Conservation (phyloP, 2,888 invertebrate species). For the Deilephila elpenor region DNA sequence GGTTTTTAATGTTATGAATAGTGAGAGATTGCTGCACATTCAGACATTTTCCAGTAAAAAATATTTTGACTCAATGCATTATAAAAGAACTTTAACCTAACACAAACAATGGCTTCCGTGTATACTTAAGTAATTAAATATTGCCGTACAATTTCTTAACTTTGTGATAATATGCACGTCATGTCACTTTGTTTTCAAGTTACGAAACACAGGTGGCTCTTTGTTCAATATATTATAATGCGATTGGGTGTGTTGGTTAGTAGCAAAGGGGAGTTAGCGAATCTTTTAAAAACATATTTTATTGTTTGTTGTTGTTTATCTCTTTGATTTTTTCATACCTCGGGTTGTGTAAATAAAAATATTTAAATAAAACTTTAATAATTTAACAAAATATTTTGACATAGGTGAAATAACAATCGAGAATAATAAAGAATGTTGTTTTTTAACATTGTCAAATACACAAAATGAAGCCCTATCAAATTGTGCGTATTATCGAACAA, state of each 20-base stretch:
- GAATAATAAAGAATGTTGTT: no score
- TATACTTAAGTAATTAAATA: not conserved
- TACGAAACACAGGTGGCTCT: constrained; percentile 27
- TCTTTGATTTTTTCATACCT: no score
- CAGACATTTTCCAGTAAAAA: no score
- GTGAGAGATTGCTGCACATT: no score
- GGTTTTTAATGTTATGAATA: no score
- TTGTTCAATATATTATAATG: constrained; percentile 11
- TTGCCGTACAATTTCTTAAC: not conserved
- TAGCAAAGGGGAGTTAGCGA: not conserved
- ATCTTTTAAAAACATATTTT: not conserved
- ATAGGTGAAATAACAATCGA: no score
- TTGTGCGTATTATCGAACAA: not conserved
- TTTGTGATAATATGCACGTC: not conserved
- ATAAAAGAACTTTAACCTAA: not conserved
- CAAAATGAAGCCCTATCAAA: not conserved
- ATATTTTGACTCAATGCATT: not conserved
- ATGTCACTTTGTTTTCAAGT: not conserved
- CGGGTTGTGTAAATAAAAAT: no score
- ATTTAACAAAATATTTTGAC: no score
- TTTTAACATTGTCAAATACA: no score
- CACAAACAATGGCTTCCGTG: not conserved
- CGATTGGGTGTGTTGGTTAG: not conserved
- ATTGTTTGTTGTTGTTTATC: not conserved
- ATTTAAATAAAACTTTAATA: no score